phyloP scores from a whole-genome alignment of 2,797 vertebrate species.

The Eulemur rubriventer region DNA sequence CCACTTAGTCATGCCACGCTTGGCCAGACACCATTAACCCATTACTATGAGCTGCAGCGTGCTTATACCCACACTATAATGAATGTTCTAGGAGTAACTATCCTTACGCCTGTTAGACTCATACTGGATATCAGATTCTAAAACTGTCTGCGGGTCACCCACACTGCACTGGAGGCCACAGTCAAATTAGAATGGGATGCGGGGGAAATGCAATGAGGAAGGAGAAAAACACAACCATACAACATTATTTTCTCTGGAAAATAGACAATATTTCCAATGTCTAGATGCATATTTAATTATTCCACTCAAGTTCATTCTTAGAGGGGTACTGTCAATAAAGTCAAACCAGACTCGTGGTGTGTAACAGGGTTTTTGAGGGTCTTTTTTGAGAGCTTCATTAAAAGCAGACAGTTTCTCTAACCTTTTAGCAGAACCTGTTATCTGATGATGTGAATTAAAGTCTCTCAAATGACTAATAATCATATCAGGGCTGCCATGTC shows the following conservation, averaged over 20 bases:
- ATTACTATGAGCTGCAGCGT: slow-evolving; percentile 28
- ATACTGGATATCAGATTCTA: not conserved
- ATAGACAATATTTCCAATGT: slow-evolving; percentile 60
- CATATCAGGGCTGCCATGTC: slow-evolving; percentile 99
- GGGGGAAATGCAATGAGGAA: not conserved
- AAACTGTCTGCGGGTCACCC: slow-evolving; percentile 50
- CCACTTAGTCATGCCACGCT: slow-evolving; percentile 26
- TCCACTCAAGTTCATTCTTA: slow-evolving; percentile 85
- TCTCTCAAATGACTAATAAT: slow-evolving; percentile 99
- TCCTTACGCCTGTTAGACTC: not conserved
- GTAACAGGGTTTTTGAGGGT: slow-evolving; percentile 83
- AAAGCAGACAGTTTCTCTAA: slow-evolving; percentile 94
- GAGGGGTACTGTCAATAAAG: slow-evolving; percentile 87
- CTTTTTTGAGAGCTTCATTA: slow-evolving; percentile 90
- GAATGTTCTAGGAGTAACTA: slow-evolving; percentile 52
- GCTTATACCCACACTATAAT: not conserved
- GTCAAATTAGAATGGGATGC: slow-evolving; percentile 56
- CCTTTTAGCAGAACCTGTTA: slow-evolving; percentile 93
- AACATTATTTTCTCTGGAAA: slow-evolving; percentile 71
- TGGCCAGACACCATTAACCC: slow-evolving; percentile 56
- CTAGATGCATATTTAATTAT: slow-evolving; percentile 84
- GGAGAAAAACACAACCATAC: slow-evolving; percentile 2
- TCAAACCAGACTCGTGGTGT: slow-evolving; percentile 82
- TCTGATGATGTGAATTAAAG: slow-evolving; percentile 97
- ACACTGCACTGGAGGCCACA: slow-evolving; percentile 15